Conservation (phyloP, 2,888 invertebrate species). For the Odontomyia ornata region DNA sequence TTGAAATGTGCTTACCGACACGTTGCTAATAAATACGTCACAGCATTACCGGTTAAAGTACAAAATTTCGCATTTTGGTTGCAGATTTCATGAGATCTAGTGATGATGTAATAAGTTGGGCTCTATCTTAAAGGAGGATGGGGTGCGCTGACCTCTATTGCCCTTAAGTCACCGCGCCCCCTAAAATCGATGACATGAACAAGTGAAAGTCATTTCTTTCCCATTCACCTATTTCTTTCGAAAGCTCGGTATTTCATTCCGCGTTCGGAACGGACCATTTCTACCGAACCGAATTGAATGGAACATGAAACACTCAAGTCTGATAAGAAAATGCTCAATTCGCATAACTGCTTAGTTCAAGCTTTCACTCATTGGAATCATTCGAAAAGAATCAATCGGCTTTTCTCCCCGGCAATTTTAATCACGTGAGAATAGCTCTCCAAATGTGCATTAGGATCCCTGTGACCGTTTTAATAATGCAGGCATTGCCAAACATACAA, state of each 20-base stretch:
- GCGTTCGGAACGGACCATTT: not conserved
- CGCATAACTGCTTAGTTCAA: too few species aligned
- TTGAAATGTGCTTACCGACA: too few species aligned
- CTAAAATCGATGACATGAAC: not conserved
- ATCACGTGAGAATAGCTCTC: too few species aligned
- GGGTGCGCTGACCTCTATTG: not conserved
- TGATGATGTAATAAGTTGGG: conserved; percentile 1
- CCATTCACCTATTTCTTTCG: conserved; percentile 1
- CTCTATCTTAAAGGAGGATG: not conserved
- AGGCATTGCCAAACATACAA: too few species aligned
- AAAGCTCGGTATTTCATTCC: not conserved
- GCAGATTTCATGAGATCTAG: not conserved
- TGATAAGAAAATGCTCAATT: not conserved
- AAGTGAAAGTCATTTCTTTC: conserved; percentile 26
- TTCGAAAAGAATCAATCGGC: too few species aligned
- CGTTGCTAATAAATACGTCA: not conserved
- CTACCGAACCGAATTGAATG: not conserved
- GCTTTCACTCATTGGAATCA: too few species aligned
- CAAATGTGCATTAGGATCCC: too few species aligned
- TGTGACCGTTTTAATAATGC: too few species aligned
- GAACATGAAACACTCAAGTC: not conserved
- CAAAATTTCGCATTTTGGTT: not conserved
- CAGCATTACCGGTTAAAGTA: not conserved
- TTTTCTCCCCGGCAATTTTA: too few species aligned
- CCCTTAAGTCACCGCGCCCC: conserved; percentile 17